Percentiles rank a stretch among this genome's conserved stretches.
Conservation (phyloP, 2,888 invertebrate species). For the Argyra leucocephala region DNA sequence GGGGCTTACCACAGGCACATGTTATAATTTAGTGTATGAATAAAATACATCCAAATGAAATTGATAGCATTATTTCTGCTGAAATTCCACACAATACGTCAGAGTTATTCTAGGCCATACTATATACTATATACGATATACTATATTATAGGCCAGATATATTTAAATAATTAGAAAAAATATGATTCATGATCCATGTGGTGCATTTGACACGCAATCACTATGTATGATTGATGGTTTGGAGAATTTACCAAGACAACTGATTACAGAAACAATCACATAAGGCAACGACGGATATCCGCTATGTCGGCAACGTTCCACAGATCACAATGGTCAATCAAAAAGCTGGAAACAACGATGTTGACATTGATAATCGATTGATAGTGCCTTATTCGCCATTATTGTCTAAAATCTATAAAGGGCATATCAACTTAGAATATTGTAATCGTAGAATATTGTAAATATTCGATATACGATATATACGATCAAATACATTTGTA, state of each 20-base stretch:
- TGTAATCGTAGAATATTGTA: too few species aligned
- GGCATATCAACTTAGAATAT: constrained; percentile 40
- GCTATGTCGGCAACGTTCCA: constrained; percentile 27
- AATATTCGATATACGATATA: too few species aligned
- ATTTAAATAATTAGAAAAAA: constrained; percentile 27
- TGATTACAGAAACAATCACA: constrained; percentile 30
- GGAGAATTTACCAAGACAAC: constrained; percentile 31
- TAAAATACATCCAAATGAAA: constrained; percentile 30
- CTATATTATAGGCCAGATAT: constrained; percentile 21
- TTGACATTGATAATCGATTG: constrained; percentile 33
- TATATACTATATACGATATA: too few species aligned
- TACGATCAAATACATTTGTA: constrained; percentile 39
- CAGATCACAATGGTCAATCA: constrained; percentile 8
- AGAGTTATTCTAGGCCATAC: too few species aligned
- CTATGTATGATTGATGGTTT: constrained; percentile 33
- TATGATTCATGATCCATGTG: constrained; percentile 38
- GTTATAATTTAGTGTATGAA: constrained; percentile 32
- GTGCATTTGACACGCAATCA: constrained; percentile 24
- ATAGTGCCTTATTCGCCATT: constrained; percentile 35
- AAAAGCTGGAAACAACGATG: constrained; percentile 15
- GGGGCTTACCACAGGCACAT: constrained; percentile 33
- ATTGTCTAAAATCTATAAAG: constrained; percentile 30
- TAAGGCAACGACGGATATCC: constrained; percentile 34
- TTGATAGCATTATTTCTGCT: constrained; percentile 29
- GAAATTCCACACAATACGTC: too few species aligned